Evolutionary conservation across 2,888 invertebrate genomes (phyloP).

Genomic region (Asteroscopus sphinx): DNA sequence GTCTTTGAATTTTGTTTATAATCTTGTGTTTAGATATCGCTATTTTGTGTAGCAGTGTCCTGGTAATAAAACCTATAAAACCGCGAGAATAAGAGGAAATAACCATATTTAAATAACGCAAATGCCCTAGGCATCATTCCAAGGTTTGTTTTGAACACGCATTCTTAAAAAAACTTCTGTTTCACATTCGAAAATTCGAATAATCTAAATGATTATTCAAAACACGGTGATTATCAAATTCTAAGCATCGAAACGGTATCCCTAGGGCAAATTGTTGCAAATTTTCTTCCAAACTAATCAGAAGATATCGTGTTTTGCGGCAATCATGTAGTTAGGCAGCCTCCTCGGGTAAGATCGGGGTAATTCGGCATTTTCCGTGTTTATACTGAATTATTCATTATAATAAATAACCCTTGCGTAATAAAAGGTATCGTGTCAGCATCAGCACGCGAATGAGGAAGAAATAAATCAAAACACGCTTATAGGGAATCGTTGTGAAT

Average conservation of each 20-base stretch:
- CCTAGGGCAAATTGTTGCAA: slow-evolving; percentile 38
- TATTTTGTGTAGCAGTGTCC: neutral
- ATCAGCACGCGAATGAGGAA: slow-evolving; percentile 53
- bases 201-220: slow-evolving; percentile 35
- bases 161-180: slow-evolving; percentile 5
- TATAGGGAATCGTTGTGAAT: slow-evolving; percentile 11
- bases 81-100: neutral
- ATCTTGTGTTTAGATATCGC: neutral
- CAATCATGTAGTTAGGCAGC: slow-evolving; percentile 52
- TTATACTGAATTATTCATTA: slow-evolving; percentile 60
- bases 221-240: slow-evolving; percentile 50
- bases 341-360: slow-evolving; percentile 42
- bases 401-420: slow-evolving; percentile 51
- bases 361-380: slow-evolving; percentile 50
- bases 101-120: neutral
- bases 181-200: slow-evolving; percentile 28
- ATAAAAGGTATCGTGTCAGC: slow-evolving; percentile 39
- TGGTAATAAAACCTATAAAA: neutral
- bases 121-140: slow-evolving; percentile 3
- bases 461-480: slow-evolving; percentile 35
- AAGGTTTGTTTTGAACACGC: slow-evolving; percentile 31
- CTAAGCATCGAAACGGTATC: slow-evolving; percentile 39
- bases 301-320: slow-evolving; percentile 49
- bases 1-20: too few relatives aligned
- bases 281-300: slow-evolving; percentile 43